These are phyloP conservation scores for Napeogenes sylphis DNA, from an alignment of 2,888 invertebrate species.

Conservation along the genomic window DNA sequence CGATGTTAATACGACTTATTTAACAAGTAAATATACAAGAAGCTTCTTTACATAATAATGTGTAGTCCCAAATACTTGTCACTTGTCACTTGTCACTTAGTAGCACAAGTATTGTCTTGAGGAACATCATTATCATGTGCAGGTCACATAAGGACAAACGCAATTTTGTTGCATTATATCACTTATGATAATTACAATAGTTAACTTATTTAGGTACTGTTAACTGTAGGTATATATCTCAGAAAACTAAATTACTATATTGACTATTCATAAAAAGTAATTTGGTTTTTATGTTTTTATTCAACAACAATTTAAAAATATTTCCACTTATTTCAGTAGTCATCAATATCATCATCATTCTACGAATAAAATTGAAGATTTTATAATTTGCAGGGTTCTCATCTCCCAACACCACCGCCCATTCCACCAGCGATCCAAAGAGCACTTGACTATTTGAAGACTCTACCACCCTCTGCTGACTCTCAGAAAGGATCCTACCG, in stretches of 20 bases:
- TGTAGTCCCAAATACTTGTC: slow-evolving; percentile 20
- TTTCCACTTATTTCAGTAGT: too few species aligned
- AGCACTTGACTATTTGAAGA: slow-evolving; percentile 80
- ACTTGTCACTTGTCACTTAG: slow-evolving; percentile 8
- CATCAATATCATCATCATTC: too few species aligned
- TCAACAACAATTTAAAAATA: too few species aligned
- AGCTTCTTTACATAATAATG: slow-evolving; percentile 26
- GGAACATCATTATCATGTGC: slow-evolving; percentile 22
- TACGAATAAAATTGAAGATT: background rate
- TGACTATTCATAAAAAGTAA: too few species aligned
- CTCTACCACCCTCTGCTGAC: slow-evolving; percentile 67
- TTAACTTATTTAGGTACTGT: slow-evolving; percentile 1
- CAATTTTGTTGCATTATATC: slow-evolving; percentile 9
- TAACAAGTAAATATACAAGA: slow-evolving; percentile 22
- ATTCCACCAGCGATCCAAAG: slow-evolving; percentile 85
- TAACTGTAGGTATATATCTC: background rate
- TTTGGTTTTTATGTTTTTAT: too few species aligned
- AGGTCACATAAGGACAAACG: slow-evolving; percentile 10
- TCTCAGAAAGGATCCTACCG: background rate
- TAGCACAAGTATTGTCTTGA: slow-evolving; percentile 21
- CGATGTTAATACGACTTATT: slow-evolving; percentile 13
- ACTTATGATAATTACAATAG: slow-evolving; percentile 12
- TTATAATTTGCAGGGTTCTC: slow-evolving; percentile 76
- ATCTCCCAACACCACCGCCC: slow-evolving; percentile 89
- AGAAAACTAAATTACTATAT: too few species aligned